These are phyloP conservation scores for Physocephala rufipes DNA, from an alignment of 2,888 invertebrate genomes.

Conservation along the genomic window DNA sequence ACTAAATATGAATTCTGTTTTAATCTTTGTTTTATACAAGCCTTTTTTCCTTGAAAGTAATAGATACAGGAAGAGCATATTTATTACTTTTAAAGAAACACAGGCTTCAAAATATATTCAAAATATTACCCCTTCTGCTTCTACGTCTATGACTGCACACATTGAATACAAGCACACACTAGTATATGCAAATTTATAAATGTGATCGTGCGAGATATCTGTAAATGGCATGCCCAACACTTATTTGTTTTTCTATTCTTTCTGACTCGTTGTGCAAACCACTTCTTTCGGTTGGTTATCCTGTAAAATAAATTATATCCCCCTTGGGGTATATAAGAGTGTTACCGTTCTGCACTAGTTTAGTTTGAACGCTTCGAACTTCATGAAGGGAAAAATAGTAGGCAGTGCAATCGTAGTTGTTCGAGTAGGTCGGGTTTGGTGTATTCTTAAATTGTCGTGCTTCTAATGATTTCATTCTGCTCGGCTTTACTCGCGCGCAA, in stretches of 20 bases:
- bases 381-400: conserved; percentile 17
- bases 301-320: neutral
- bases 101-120: no score
- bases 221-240: conserved; percentile 3
- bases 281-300: neutral
- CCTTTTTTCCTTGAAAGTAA: no score
- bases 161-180: neutral
- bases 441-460: conserved; percentile 2
- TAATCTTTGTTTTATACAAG: no score
- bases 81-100: no score
- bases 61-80: no score
- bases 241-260: neutral
- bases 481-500: conserved; percentile 42
- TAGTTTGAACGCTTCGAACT: conserved; percentile 9
- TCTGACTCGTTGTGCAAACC: neutral
- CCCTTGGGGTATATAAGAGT: neutral
- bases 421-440: neutral
- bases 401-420: neutral
- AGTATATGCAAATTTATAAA: neutral
- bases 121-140: no score
- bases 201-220: neutral
- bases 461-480: conserved; percentile 5
- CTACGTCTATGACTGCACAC: no score
- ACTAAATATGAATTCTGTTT: no score
- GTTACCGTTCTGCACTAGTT: conserved; percentile 1